phyloP scores from a whole-genome alignment of 2,888 invertebrate genomes.

The Drosophila nigritarsus region DNA sequence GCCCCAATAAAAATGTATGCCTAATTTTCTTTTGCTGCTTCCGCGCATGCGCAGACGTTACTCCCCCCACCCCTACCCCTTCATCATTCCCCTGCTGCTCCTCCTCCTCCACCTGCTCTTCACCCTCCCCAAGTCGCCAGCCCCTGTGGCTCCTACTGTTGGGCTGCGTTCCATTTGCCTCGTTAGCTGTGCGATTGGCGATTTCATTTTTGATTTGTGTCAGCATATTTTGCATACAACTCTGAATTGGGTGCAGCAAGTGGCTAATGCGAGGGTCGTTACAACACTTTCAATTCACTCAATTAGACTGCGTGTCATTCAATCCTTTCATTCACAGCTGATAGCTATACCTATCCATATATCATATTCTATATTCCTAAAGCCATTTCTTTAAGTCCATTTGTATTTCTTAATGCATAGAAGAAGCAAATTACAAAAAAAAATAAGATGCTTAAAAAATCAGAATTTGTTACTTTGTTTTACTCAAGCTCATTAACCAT shows the following conservation, averaged over 20 bases:
- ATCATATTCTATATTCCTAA: neutral
- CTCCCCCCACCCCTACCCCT: neutral
- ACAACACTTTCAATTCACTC: constrained; percentile 7
- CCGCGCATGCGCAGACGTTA: constrained; percentile 70
- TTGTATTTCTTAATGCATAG: neutral
- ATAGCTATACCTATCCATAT: neutral
- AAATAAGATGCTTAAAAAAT: neutral
- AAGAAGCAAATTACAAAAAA: neutral
- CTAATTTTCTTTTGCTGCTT: constrained; percentile 67
- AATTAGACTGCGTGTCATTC: neutral
- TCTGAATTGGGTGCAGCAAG: constrained; percentile 60
- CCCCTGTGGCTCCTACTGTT: neutral
- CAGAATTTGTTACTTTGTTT: neutral
- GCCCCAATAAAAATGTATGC: constrained; percentile 72
- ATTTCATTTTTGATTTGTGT: constrained; percentile 78
- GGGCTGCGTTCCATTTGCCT: constrained; percentile 41
- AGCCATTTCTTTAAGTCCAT: neutral
- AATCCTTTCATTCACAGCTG: neutral
- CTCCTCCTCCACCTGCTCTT: neutral
- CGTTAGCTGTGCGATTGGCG: constrained; percentile 68
- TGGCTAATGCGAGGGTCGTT: constrained; percentile 58
- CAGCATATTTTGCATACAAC: constrained; percentile 76
- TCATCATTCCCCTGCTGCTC: neutral
- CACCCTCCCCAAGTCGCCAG: neutral
- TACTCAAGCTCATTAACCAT: neutral